Evolutionary conservation across 2,888 invertebrate genomes (phyloP), one percentile per base, ranked within the genome.

Genomic region (Trichopoda pennipes): DNA sequence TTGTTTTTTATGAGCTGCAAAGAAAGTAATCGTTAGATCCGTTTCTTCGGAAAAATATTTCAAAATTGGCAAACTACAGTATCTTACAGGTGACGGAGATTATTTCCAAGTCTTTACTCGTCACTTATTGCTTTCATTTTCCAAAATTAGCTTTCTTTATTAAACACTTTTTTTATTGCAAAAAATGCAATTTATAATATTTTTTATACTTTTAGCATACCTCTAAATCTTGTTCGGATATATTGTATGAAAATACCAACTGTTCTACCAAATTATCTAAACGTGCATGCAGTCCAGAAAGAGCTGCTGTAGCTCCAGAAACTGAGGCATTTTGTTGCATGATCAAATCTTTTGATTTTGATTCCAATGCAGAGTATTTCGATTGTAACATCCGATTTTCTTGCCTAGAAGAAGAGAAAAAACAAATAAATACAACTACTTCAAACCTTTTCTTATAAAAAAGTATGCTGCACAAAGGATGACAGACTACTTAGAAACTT

Each of bases 201-300:
- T 44, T 7, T 49, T 19, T n/a, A 9, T 19, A 17, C 14, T 49
- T 49, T 17, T 1, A 6, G 69, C 85, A 73, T 88, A 94, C 95
- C 92, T 95, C 95, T 68, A 95, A 91, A 89, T 95, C 95, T 88
- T 94, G 94, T 82, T 93, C 93, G 9, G 96, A 95, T 89, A 96
- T 95, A 86, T 92, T 93, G 90, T 96, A 96, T 9, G 95, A 94
- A 81, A 92, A 92, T 74, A 94, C 93, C 80, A 96, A 92, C 87
- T 95, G 95, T 86, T 94, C 94, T 4, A 95, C 94, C 44, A 96
- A 92, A 82, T 93, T 93, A 85, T 94, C 94, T 66, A 96, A 92
- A 61, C 96, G 92, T 3, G 94, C 93, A 61, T 94, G 93, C 16
- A 96, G 92, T 16, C 95, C 94, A 84, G 95, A 93, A 42, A 95